These are phyloP conservation scores for Noctua janthina DNA, from an alignment of 2,888 invertebrate species.

Conservation along the genomic window DNA sequence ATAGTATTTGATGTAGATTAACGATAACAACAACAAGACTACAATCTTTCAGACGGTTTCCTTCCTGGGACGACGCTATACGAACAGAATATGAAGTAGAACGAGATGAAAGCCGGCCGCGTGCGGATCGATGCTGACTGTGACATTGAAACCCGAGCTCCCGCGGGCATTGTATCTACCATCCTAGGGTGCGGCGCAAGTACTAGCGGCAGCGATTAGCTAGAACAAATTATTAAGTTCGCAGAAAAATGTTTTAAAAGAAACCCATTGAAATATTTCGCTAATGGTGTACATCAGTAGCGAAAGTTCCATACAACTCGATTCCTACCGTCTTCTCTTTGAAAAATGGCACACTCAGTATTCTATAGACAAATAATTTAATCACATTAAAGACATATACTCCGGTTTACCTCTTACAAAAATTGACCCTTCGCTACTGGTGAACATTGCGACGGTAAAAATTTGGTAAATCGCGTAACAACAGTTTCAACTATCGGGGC, in stretches of 20 bases:
- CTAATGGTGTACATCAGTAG: too few species aligned
- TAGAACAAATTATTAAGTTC: not conserved
- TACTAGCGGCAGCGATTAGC: slow-evolving; percentile 56
- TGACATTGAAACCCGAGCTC: slow-evolving; percentile 73
- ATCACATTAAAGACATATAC: too few species aligned
- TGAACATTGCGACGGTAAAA: not conserved
- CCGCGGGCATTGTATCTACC: slow-evolving; percentile 53
- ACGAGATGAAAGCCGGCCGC: slow-evolving; percentile 27
- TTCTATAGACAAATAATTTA: too few species aligned
- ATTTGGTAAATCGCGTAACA: not conserved
- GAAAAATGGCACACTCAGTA: too few species aligned
- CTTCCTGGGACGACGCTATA: not conserved
- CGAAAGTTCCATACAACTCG: too few species aligned
- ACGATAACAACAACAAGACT: not conserved
- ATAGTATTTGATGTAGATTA: not conserved
- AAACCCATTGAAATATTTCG: too few species aligned
- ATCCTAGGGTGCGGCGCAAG: slow-evolving; percentile 40
- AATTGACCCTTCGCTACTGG: too few species aligned
- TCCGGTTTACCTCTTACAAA: too few species aligned
- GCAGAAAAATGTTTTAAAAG: not conserved
- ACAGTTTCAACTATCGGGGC: not conserved
- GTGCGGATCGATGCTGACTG: slow-evolving; percentile 69
- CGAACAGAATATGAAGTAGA: not conserved
- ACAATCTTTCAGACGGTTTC: not conserved
- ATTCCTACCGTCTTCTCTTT: too few species aligned